phyloP scores from a whole-genome alignment of 2,797 vertebrate genomes.

The Prunella strophiata region DNA sequence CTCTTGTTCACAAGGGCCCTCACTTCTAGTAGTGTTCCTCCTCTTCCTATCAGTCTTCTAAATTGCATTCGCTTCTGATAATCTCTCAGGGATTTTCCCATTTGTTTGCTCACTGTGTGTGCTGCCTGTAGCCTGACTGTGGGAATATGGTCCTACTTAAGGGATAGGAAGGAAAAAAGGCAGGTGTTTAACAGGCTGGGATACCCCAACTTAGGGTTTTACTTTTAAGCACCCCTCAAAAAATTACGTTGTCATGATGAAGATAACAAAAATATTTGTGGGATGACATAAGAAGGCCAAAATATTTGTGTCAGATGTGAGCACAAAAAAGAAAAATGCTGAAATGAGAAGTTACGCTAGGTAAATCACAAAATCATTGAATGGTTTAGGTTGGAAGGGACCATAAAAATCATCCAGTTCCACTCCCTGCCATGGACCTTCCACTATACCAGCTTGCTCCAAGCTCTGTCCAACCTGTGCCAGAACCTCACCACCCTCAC shows the following conservation, averaged over 20 bases:
- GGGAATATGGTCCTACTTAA: not conserved
- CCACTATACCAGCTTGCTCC: not conserved
- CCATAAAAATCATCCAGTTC: not conserved
- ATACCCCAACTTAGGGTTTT: not conserved
- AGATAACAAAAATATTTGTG: not conserved
- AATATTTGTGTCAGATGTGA: not conserved
- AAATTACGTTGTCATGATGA: not conserved
- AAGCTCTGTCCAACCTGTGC: not conserved
- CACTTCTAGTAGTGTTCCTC: not conserved
- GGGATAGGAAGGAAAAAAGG: not conserved
- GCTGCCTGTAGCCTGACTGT: not conserved
- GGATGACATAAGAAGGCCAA: not conserved
- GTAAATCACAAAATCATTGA: not conserved
- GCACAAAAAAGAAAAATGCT: not conserved
- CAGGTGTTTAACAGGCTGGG: not conserved
- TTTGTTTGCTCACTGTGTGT: not conserved
- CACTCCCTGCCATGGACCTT: not conserved
- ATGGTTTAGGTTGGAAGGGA: not conserved
- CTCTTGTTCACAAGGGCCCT: not conserved
- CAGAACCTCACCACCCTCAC: not conserved
- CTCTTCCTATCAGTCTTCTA: not conserved
- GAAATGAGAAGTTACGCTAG: not conserved
- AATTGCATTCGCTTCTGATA: not conserved
- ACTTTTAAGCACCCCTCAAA: not conserved
- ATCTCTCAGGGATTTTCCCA: not conserved